These are phyloP conservation scores for Drosophila vallismaia DNA, from an alignment of 2,888 invertebrate species.

Conservation along the genomic window DNA sequence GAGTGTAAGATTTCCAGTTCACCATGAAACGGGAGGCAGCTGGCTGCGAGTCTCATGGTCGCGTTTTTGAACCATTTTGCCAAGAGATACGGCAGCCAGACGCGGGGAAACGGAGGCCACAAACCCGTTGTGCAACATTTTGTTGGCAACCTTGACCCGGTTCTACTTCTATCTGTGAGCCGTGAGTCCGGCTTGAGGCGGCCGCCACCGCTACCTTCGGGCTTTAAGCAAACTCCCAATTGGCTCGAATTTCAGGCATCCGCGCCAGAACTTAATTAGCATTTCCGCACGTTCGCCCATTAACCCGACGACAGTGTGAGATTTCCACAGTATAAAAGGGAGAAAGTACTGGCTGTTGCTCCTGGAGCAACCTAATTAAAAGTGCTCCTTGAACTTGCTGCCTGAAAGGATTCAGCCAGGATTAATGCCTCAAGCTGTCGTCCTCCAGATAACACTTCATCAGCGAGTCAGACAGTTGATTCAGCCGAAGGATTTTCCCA, in stretches of 20 bases:
- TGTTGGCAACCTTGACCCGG: slow-evolving; percentile 81
- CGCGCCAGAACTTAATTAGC: slow-evolving; percentile 62
- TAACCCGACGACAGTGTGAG: slow-evolving; percentile 41
- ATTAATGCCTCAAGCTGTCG: slow-evolving; percentile 57
- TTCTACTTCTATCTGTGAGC: slow-evolving; percentile 64
- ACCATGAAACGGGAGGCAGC: slow-evolving; percentile 67
- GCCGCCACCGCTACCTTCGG: slow-evolving; percentile 33
- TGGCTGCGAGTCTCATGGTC: slow-evolving; percentile 49
- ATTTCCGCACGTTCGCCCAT: slow-evolving; percentile 69
- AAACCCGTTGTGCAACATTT: slow-evolving; percentile 57
- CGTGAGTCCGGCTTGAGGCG: slow-evolving; percentile 37
- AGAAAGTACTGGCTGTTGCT: slow-evolving; percentile 7
- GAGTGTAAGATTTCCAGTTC: slow-evolving; percentile 58
- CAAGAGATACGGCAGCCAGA: slow-evolving; percentile 28
- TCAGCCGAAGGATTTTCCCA: slow-evolving; percentile 16
- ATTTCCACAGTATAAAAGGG: slow-evolving; percentile 34
- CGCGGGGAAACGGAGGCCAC: slow-evolving; percentile 17
- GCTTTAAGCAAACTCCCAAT: slow-evolving; percentile 34
- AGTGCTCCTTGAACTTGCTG: slow-evolving; percentile 54
- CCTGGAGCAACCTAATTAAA: slow-evolving; percentile 61
- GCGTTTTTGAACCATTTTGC: slow-evolving; percentile 59
- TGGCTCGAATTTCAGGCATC: slow-evolving; percentile 40
- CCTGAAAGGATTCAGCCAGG: slow-evolving; percentile 32
- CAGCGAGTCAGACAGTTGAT: slow-evolving; percentile 20
- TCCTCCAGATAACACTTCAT: slow-evolving; percentile 64